These are phyloP conservation scores for Corythaixoides concolor DNA, from an alignment of 2,113 vertebrate species.

Conservation along the genomic window DNA sequence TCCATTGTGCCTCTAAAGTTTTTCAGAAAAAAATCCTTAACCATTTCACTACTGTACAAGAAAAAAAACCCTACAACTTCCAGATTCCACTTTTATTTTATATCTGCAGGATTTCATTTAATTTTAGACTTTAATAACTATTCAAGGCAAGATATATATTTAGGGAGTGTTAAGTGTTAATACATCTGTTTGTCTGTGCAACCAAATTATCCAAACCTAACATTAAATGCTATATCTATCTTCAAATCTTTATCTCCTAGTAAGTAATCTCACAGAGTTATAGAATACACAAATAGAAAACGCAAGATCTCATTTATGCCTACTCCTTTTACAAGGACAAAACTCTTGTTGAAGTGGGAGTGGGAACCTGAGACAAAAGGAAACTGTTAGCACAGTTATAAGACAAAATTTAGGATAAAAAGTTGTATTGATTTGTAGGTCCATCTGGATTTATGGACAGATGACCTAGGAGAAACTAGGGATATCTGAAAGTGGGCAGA, in stretches of 20 bases:
- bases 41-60: neutral
- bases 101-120: neutral
- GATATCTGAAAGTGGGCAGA: neutral
- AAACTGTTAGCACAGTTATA: neutral
- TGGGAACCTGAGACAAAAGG: neutral
- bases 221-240: neutral
- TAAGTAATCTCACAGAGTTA: neutral
- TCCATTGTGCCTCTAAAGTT: constrained; percentile 47
- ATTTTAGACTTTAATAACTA: neutral
- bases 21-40: constrained; percentile 39
- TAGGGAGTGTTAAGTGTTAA: neutral
- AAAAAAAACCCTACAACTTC: neutral
- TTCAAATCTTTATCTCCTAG: neutral
- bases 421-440: neutral
- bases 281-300: neutral
- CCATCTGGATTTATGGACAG: neutral
- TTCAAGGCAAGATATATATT: neutral
- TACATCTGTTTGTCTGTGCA: neutral
- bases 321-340: neutral
- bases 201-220: neutral
- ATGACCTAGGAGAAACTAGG: neutral
- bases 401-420: neutral
- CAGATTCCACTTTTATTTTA: neutral
- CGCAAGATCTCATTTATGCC: neutral
- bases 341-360: neutral